phyloP scores from a whole-genome alignment of 2,888 invertebrate species.

The Heliconius charithonia region DNA sequence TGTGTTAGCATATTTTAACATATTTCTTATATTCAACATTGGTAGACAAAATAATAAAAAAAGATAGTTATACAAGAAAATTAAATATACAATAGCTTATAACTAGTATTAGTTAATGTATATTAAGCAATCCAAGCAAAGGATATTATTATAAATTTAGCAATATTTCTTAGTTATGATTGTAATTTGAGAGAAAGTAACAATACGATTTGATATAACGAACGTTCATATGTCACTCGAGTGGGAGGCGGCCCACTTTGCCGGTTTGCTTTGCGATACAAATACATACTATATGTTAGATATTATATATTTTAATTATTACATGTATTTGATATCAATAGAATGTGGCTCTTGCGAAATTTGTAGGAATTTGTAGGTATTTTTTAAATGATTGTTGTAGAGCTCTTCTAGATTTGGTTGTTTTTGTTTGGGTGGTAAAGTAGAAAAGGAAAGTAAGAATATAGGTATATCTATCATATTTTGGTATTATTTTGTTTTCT shows the following conservation, averaged over 20 bases:
- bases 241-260: conserved; percentile 43
- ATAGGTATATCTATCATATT: too few species aligned
- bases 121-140: not conserved
- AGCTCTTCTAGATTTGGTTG: too few species aligned
- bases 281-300: conserved; percentile 39
- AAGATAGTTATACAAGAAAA: not conserved
- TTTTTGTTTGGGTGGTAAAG: too few species aligned
- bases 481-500: too few species aligned
- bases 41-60: not conserved
- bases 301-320: conserved; percentile 23
- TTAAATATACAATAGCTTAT: not conserved
- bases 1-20: too few species aligned
- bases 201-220: conserved; percentile 51
- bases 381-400: too few species aligned
- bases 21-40: too few species aligned
- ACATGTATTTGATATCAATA: conserved; percentile 24
- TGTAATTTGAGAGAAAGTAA: conserved; percentile 40
- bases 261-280: conserved; percentile 33
- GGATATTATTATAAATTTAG: conserved; percentile 15
- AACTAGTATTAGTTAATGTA: too few species aligned
- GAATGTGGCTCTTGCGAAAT: conserved; percentile 10
- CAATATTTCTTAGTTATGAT: conserved; percentile 9
- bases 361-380: too few species aligned
- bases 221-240: conserved; percentile 61
- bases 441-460: too few species aligned